A percentile compares a stretch with the other conserved stretches of the same genome.
These are phyloP conservation scores for Diadegma fenestrale DNA, from an alignment of 2,888 invertebrate species.

Conservation along the genomic window DNA sequence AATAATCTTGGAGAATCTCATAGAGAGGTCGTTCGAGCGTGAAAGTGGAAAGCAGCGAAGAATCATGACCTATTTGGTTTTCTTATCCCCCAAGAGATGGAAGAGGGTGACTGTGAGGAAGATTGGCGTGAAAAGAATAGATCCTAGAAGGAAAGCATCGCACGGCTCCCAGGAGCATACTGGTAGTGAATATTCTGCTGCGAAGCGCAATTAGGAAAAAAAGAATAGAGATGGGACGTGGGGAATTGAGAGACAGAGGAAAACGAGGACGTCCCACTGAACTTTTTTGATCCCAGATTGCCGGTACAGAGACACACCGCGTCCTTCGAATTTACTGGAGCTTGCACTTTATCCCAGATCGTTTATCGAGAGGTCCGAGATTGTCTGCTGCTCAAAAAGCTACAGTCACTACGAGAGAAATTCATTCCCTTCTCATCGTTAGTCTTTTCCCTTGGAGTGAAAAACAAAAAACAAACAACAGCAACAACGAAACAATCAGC, in stretches of 20 bases:
- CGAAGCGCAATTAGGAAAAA: slow-evolving; percentile 45
- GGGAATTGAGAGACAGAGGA: slow-evolving; percentile 12
- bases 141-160: slow-evolving; percentile 45
- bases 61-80: slow-evolving; percentile 57
- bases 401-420: slow-evolving; percentile 31
- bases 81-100: slow-evolving; percentile 23
- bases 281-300: slow-evolving; percentile 13
- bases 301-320: background rate
- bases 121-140: slow-evolving; percentile 54
- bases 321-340: slow-evolving; percentile 44
- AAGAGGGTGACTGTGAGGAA: slow-evolving; percentile 21
- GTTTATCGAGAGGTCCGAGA: slow-evolving; percentile 37
- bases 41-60: slow-evolving; percentile 52
- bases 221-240: slow-evolving; percentile 12
- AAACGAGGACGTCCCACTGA: slow-evolving; percentile 17
- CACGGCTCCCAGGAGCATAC: slow-evolving; percentile 27
- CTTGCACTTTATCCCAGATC: slow-evolving; percentile 49
- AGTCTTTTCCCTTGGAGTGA: background rate
- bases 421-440: slow-evolving; percentile 17
- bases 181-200: slow-evolving; percentile 49
- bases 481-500: background rate
- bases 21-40: slow-evolving; percentile 39
- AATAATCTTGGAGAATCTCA: slow-evolving; percentile 25
- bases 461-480: slow-evolving; percentile 10
- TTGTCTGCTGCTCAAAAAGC: slow-evolving; percentile 7